Conservation (phyloP, 2,888 invertebrate genomes). For the Pteria penguin region DNA sequence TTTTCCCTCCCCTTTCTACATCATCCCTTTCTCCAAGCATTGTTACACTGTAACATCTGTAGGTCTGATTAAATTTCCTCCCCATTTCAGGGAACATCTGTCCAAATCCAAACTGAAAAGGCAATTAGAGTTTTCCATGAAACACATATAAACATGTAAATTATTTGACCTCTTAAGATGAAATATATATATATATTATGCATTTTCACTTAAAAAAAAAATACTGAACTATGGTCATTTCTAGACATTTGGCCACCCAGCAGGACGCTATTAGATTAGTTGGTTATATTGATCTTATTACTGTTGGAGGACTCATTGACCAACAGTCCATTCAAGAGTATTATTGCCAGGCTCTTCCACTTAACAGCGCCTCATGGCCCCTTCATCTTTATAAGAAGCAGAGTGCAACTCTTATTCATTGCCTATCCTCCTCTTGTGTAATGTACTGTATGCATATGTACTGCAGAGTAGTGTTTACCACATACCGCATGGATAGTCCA, state of each 20-base stretch:
- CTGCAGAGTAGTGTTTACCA: no score
- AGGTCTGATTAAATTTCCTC: slow-evolving; percentile 83
- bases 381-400: neutral
- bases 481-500: no score
- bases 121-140: no score
- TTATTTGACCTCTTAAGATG: neutral
- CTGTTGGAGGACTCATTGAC: no score
- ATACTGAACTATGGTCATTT: no score
- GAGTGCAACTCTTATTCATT: no score
- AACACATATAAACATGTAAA: neutral
- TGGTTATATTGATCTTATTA: no score
- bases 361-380: neutral
- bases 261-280: no score
- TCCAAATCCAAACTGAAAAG: slow-evolving; percentile 70
- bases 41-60: slow-evolving; percentile 93
- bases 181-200: neutral
- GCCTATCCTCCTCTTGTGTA: no score
- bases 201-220: neutral
- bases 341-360: neutral
- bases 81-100: slow-evolving; percentile 68
- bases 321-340: neutral
- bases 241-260: no score
- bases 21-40: slow-evolving; percentile 97
- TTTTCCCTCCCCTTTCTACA: slow-evolving; percentile 97
- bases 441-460: no score